Percentiles rank a stretch among this genome's conserved stretches.
These are phyloP conservation scores for Polyergus mexicanus DNA, from an alignment of 1,140 invertebrate genomes.

Conservation along the genomic window DNA sequence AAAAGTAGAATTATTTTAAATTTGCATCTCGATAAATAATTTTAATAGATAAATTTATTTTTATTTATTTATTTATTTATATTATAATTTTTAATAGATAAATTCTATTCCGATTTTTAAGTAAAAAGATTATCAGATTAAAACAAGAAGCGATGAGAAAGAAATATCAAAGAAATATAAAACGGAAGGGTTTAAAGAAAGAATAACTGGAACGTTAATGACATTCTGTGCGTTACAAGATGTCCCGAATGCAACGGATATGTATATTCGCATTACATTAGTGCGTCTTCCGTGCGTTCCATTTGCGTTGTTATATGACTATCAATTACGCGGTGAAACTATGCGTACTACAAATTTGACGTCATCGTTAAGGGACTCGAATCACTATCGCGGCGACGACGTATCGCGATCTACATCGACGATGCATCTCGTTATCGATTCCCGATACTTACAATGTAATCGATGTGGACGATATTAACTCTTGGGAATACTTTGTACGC, in stretches of 20 bases:
- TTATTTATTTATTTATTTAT: too few species aligned
- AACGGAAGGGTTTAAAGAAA: background rate
- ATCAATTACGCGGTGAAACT: background rate
- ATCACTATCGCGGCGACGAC: background rate
- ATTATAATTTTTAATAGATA: too few species aligned
- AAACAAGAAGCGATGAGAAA: background rate
- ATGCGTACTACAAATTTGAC: slow-evolving; percentile 11
- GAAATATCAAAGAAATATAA: slow-evolving; percentile 2
- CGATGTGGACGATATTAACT: slow-evolving; percentile 39
- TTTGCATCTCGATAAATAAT: background rate
- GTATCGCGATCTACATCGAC: slow-evolving; percentile 16
- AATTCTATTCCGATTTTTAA: background rate
- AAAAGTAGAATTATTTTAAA: background rate
- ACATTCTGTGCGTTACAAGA: background rate
- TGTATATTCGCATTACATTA: background rate
- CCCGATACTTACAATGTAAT: slow-evolving; percentile 24
- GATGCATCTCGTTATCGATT: slow-evolving; percentile 28
- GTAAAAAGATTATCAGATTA: background rate
- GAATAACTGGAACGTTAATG: background rate
- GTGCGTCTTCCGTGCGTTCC: background rate
- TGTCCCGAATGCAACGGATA: background rate
- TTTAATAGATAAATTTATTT: background rate
- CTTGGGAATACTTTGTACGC: slow-evolving; percentile 15
- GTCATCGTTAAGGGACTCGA: background rate
- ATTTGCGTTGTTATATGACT: slow-evolving; percentile 4